Base-by-base conservation (phyloP, 2,113 vertebrate genomes). In the Chionomys nivalis region DNA sequence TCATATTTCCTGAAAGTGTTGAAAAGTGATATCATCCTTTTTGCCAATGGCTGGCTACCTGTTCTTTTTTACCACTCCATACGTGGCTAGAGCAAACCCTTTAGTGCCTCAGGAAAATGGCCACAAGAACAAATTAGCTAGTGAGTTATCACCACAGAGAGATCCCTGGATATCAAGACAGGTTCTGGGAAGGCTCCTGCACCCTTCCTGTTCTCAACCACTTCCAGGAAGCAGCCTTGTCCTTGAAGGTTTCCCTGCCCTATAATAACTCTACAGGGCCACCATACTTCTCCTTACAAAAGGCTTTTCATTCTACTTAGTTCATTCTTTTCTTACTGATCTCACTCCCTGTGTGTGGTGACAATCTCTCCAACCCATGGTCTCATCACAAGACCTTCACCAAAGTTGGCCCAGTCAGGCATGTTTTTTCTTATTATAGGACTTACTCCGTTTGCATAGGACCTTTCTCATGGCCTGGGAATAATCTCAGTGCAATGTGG, bases 151-250 rank as follows among this genome's bases (percentile, higher is more conserved):
- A 33, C 21, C 28, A 8, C 39, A 0, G 49, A 73, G 61, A 2
- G 3, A 23, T 5, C 16, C 28, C 26, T 63, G 7, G 16, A 70
- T 8, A 2, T 0, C 6, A 44, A 61, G 49, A 23, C 1, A 23
- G 70, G 12, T 0, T 26, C 52, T 6, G 8, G 4, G 26, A 77
- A 33, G 28, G 42, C 23, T 65, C 10, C 61, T 21, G 31, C 4
- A n/a, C 2, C 1, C 31, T 26, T 21, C 23, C 68, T 63, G 52
- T 58, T 44, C 58, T 44, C 7, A 31, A 26, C 3, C 19, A 3
- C 31, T 58, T 36, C 61, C 0, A 24, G n/a, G 26, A 26, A 52
- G 52, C 42, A 78, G 75, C 33, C 5, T 42, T 65, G 10, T 72
- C 7, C 17, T 11, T 7, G 16, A 21, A 21, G 8, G 13, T 44